phyloP scores from a whole-genome alignment of 1,140 invertebrate species.

The Harlomillsia oculata region DNA sequence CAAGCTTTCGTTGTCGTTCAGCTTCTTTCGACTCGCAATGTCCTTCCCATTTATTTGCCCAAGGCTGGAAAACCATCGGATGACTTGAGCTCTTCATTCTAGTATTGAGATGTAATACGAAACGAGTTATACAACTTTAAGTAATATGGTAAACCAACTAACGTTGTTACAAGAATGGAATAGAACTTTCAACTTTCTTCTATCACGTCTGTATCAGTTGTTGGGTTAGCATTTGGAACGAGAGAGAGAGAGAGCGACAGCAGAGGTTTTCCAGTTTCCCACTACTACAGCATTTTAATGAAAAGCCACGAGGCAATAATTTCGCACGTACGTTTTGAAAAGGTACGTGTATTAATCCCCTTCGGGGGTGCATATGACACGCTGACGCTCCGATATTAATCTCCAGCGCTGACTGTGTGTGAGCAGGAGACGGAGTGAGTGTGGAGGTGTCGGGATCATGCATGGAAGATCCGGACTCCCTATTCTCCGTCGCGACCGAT shows the following conservation, averaged over 20 bases:
- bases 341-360: constrained; percentile 34
- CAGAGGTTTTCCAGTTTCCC: background rate
- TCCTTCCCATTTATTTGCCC: too few relatives aligned
- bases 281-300: constrained; percentile 29
- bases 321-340: constrained; percentile 31
- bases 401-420: constrained; percentile 3
- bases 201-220: too few relatives aligned
- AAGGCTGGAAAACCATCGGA: too few relatives aligned
- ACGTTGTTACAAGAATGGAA: too few relatives aligned
- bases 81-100: too few relatives aligned
- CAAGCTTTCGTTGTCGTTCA: background rate
- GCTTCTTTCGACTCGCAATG: background rate
- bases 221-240: too few relatives aligned
- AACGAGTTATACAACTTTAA: too few relatives aligned
- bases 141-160: too few relatives aligned
- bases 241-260: too few relatives aligned
- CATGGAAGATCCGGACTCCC: constrained; percentile 4
- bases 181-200: too few relatives aligned
- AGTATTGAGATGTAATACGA: too few relatives aligned
- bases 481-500: constrained; percentile 11
- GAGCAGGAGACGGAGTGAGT: constrained; percentile 9
- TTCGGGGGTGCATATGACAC: constrained; percentile 29
- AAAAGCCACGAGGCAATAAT: constrained; percentile 34
- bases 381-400: constrained; percentile 31
- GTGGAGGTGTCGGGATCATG: constrained; percentile 12